Base-by-base conservation (phyloP, 1,140 invertebrate species). In the Drosophila kepulauana region DNA sequence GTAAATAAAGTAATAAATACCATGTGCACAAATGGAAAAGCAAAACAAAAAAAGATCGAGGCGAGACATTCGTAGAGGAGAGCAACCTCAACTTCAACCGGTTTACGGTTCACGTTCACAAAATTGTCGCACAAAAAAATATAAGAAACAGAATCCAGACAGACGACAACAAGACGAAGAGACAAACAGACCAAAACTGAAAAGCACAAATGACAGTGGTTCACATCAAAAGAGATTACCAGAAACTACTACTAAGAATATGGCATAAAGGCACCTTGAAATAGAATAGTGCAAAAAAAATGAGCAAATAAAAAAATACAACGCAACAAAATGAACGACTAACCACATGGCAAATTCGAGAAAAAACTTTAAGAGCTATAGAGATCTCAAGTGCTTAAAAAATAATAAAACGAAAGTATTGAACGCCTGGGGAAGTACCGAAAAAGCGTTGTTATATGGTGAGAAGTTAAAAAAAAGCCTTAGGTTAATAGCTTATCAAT, bases 201-300 rank as follows among this genome's bases (percentile, higher is more conserved):
- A 13, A 74, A 46, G 13, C 33, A 78, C 38, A 78, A 88, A 89
- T 78, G 69, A 89, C 84, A 81, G 84, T 89, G 84, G 85, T 89
- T 84, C 73, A 73, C 65, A 74, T 10, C 45, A 58, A 48, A 69
- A 65, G 56, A 65, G 20, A 68, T 49, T 51, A 30, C 5, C 69
- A 43, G 57, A 41, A 56, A 58, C 51, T 16, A 41, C 33, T 30
- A 41, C 33, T 30, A 30, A 61, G 41, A 62, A 38, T 11, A 56
- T n/a, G 6, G 10, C 20, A 6, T 46, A 45, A 51, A 67, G 15
- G 7, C 35, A 25, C 54, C 52, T 66, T 49, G 54, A 67, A 67
- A 35, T 25, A 51, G 11, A 67, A 73, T 49, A 70, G 38, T 54
- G 64, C 52, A 56, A 54, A 28, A 68, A 38, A 28, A 41, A 46